Base-by-base conservation (phyloP, 1,140 invertebrate genomes). In the Nymphalis io region DNA sequence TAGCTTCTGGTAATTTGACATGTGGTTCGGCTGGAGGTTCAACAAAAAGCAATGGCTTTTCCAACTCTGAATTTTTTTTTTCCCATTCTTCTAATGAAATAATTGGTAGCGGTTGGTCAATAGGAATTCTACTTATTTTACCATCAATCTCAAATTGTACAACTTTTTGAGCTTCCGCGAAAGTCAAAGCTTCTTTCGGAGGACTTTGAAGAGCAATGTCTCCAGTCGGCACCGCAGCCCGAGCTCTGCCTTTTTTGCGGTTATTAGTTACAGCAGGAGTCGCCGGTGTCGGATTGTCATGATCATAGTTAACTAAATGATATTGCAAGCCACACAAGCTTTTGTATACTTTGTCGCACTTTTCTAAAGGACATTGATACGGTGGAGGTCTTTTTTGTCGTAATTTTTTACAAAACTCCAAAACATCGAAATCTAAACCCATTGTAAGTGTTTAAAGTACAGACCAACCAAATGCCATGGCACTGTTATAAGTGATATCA, bases 131-230 rank as follows among this genome's bases (percentile, higher is more conserved):
- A 62, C 93, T 92, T 51, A 94, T 93, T 83, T 95, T 94, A 13
- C 96, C 96, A 89, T 97, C 95, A 16, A 97, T 91, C 83, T 97
- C 96, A 75, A 97, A 96, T 85, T 97, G 96, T 1, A 98, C 96
- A 46, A 96, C 94, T 90, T 95, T 95, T 80, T 97, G 96, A 15
- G 95, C 93, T 86, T 97, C 96, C 27, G 95, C 95, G 88, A 96
- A 96, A 16, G 95, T 95, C 40, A 96, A 84, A 39, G 93, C 94
- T 83, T 95, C 94, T 72, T 93, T 93, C 3, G 92, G 88, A 27
- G 91, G 89, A 64, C 88, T 91, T 82, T 93, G 84, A 66, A 93
- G 73, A 62, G 92, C 85, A 75, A 90, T 79, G 76, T 93, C 88
- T 48, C 92, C 75, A 59, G 93, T 92, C 61, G 92, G 84, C 10